Conservation (phyloP, 2,113 vertebrate genomes). For the Indri indri region DNA sequence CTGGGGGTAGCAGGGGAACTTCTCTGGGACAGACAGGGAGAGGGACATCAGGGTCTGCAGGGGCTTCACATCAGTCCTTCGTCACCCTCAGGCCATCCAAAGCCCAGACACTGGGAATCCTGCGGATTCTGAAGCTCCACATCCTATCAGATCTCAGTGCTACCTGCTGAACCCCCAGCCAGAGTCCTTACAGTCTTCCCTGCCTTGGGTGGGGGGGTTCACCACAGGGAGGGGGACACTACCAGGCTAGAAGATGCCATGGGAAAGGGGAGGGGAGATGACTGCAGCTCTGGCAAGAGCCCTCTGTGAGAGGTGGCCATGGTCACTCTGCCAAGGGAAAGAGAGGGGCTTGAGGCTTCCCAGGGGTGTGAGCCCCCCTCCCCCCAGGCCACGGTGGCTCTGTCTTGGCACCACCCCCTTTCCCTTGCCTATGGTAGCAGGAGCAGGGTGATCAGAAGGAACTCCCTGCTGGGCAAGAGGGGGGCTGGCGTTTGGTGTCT, state of each 20-base stretch:
- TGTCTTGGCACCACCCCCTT: constrained; percentile 47
- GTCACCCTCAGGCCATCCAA: not conserved
- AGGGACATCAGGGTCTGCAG: not conserved
- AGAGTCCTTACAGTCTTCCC: not conserved
- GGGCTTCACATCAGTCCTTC: not conserved
- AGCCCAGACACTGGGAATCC: not conserved
- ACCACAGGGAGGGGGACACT: not conserved
- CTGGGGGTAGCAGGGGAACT: not conserved
- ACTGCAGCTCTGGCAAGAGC: not conserved
- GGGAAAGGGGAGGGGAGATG: not conserved
- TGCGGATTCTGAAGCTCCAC: not conserved
- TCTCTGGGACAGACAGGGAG: not conserved
- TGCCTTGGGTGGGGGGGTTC: not conserved
- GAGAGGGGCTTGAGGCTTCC: constrained; percentile 75
- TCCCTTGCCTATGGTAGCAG: constrained; percentile 41
- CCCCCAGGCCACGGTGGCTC: not conserved
- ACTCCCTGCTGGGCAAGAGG: constrained; percentile 83
- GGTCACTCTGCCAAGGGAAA: not conserved
- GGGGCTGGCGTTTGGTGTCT: constrained; percentile 82
- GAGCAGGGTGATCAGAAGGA: constrained; percentile 87
- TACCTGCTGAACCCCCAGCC: not conserved
- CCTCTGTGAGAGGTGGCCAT: not conserved
- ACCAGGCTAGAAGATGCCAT: not conserved
- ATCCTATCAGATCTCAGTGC: not conserved
- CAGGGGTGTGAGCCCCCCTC: constrained; percentile 70